A percentile compares a stretch with the other conserved stretches of the same genome.
Conservation (phyloP, 2,113 vertebrate genomes). For the Mus musculus region GRCm39 chr11:118039001-118039500, state of each 20-base stretch:
- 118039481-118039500: neutral
- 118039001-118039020: too few relatives aligned
- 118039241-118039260: neutral
- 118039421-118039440: neutral
- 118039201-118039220: neutral
- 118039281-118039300: neutral
- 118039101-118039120: too few relatives aligned
- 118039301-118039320: neutral
- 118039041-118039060: too few relatives aligned
- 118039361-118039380: neutral
- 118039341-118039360: neutral
- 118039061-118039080: too few relatives aligned
- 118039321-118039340: neutral
- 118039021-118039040: too few relatives aligned
- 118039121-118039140: too few relatives aligned
- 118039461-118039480: neutral
- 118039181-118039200: fast-evolving
- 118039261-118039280: neutral
- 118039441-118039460: too few relatives aligned
- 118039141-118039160: neutral
- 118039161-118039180: neutral
- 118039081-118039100: too few relatives aligned
- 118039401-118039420: neutral
- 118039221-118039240: neutral
- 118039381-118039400: neutral